Conservation (phyloP, 2,888 invertebrate genomes). For the Eupithecia inturbata region DNA sequence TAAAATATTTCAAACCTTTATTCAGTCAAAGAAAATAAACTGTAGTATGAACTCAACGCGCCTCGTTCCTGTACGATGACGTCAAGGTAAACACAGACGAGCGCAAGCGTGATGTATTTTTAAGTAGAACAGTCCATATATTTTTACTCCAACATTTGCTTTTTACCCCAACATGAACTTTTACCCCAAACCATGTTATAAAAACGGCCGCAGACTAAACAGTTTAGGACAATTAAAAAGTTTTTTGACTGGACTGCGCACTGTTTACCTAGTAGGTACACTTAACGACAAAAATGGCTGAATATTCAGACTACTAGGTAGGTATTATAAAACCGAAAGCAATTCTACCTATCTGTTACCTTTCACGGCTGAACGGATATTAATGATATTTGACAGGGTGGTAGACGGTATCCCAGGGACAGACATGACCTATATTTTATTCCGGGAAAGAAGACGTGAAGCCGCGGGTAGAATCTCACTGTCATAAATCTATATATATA, state of each 20-base stretch:
- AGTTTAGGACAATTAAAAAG: slow-evolving; percentile 21
- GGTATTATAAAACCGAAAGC: not conserved
- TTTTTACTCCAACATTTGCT: slow-evolving; percentile 16
- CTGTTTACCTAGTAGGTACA: slow-evolving; percentile 5
- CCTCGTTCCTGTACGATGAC: not conserved
- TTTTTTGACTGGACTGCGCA: slow-evolving; percentile 12
- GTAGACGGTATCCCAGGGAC: no score
- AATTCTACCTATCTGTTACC: no score
- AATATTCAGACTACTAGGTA: not conserved
- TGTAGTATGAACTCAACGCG: no score
- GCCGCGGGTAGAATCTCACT: no score
- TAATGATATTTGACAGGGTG: no score
- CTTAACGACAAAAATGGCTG: not conserved
- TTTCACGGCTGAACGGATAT: no score
- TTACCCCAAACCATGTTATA: slow-evolving; percentile 16
- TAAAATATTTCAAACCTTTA: no score
- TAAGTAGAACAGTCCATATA: slow-evolving; percentile 33
- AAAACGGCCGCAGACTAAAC: slow-evolving; percentile 19
- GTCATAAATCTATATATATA: no score
- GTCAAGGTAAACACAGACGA: slow-evolving; percentile 17
- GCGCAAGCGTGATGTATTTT: slow-evolving; percentile 32
- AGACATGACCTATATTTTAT: no score
- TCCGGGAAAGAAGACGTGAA: no score
- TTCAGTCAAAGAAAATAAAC: no score
- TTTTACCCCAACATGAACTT: slow-evolving; percentile 18